These are phyloP conservation scores for Mastomys natalensis DNA, from an alignment of 2,113 vertebrate genomes.

Conservation along the genomic window DNA sequence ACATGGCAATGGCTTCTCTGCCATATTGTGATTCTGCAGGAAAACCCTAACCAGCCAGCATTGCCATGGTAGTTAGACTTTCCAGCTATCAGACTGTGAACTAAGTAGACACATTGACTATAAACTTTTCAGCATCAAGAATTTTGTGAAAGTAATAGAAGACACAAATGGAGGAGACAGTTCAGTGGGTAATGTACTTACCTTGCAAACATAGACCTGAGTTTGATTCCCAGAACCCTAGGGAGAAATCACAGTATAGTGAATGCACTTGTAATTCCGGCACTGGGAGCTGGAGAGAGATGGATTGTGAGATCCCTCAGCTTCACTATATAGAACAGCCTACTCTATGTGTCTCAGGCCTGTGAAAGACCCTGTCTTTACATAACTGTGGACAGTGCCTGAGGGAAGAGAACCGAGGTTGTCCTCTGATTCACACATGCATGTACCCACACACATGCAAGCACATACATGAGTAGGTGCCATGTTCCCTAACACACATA, in stretches of 20 bases:
- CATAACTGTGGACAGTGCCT: background rate
- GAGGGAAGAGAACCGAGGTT: background rate
- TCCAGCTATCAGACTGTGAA: background rate
- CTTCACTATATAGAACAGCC: background rate
- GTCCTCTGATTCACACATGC: background rate
- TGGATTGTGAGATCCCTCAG: background rate
- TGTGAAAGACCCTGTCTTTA: background rate
- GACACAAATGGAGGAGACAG: background rate
- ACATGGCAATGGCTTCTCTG: background rate
- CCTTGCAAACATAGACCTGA: background rate
- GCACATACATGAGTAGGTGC: background rate
- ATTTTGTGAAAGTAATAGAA: background rate
- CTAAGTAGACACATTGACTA: background rate
- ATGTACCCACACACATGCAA: background rate
- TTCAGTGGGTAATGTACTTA: background rate
- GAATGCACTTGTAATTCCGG: background rate
- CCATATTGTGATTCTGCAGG: background rate
- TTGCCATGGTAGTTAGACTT: background rate
- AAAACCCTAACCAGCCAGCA: background rate
- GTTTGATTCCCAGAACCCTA: background rate
- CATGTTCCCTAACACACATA: background rate
- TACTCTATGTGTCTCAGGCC: background rate
- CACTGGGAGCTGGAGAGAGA: background rate
- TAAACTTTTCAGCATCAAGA: background rate
- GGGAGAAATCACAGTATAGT: background rate